A percentile compares a stretch with the other conserved stretches of the same genome.
phyloP scores from a whole-genome alignment of 2,888 invertebrate species.

The Andricus quercusramuli region DNA sequence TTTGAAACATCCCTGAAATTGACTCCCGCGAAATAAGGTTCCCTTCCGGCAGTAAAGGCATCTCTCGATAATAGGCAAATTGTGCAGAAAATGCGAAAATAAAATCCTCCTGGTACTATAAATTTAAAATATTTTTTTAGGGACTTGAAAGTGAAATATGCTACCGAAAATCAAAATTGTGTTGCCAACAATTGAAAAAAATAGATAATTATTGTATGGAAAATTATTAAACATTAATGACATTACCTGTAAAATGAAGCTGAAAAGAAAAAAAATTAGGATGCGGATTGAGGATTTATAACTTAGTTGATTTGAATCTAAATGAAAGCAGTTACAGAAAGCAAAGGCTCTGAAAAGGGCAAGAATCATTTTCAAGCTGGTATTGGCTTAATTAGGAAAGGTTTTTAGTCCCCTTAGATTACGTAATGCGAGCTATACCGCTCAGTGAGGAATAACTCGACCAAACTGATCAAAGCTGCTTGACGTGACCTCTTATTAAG shows the following conservation, averaged over 20 bases:
- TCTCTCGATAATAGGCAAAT: slow-evolving; percentile 33
- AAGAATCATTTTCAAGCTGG: slow-evolving; percentile 67
- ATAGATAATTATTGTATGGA: no score
- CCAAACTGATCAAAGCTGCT: slow-evolving; percentile 76
- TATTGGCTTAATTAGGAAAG: slow-evolving; percentile 75
- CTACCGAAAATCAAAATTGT: neutral
- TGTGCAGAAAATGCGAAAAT: slow-evolving; percentile 34
- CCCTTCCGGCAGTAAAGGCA: slow-evolving; percentile 28
- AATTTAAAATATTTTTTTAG: neutral
- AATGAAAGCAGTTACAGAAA: slow-evolving; percentile 46
- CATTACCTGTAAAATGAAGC: neutral
- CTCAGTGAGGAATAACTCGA: slow-evolving; percentile 70
- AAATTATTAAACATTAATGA: neutral
- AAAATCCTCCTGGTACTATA: neutral
- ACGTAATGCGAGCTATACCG: slow-evolving; percentile 67
- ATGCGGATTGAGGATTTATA: neutral
- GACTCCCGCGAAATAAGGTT: slow-evolving; percentile 35
- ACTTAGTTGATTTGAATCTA: neutral
- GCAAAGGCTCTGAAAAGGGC: slow-evolving; percentile 65
- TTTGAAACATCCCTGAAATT: slow-evolving; percentile 30
- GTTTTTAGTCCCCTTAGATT: slow-evolving; percentile 76
- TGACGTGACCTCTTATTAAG: slow-evolving; percentile 75
- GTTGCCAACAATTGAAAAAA: neutral
- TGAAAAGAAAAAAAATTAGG: neutral
- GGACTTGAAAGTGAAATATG: neutral